Percentiles rank a stretch among this genome's conserved stretches.
Conservation (phyloP, 2,113 vertebrate species). For the Chamaetylas fuelleborni region DNA sequence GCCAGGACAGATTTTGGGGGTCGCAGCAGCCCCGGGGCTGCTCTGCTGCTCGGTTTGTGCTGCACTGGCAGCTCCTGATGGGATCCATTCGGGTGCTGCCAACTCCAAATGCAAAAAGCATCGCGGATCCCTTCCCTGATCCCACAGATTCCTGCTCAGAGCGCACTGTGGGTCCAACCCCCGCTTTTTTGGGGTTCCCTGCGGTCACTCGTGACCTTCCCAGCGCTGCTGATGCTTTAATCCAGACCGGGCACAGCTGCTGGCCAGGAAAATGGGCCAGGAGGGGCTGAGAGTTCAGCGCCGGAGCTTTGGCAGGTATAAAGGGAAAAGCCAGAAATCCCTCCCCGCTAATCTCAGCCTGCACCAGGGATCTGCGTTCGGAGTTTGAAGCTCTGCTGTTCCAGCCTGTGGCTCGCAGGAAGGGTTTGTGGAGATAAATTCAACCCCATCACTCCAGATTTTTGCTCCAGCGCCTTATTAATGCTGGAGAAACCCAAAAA, state of each 20-base stretch:
- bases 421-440: rapidly evolving
- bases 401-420: rapidly evolving
- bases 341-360: not conserved
- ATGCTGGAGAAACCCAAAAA: not conserved
- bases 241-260: not conserved
- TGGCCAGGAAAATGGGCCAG: not conserved
- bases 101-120: rapidly evolving
- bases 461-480: not conserved
- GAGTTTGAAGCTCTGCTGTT: rapidly evolving
- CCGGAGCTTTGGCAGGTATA: not conserved
- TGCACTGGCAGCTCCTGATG: rapidly evolving
- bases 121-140: rapidly evolving
- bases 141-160: rapidly evolving
- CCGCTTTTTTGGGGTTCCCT: not conserved
- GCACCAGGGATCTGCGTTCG: rapidly evolving
- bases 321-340: not conserved
- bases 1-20: not conserved
- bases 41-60: rapidly evolving
- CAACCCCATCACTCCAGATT: rapidly evolving
- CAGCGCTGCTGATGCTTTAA: not conserved
- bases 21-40: not conserved
- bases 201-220: rapidly evolving
- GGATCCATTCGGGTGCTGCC: rapidly evolving
- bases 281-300: not conserved
- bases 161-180: not conserved